Base-by-base conservation (phyloP, 2,888 invertebrate species). In the Torymus auratus region DNA sequence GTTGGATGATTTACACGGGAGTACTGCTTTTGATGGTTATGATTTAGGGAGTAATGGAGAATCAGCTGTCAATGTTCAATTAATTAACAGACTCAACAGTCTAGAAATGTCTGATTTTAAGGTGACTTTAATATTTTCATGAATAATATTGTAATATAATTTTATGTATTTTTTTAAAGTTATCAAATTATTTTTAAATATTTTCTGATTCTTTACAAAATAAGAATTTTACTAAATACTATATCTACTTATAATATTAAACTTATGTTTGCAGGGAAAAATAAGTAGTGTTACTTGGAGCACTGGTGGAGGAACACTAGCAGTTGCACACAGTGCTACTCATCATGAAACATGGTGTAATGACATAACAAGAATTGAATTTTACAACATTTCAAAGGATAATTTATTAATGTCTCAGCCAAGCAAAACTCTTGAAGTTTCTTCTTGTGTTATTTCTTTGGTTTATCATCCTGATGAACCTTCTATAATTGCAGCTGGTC, bases 391-490 rank as follows among this genome's bases (percentile, higher is more conserved):
- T 4, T 87, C 86, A 20, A 86, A 85, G 13, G 88, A 89, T 10
- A 86, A 88, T 81, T 83, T 84, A 80, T 78, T 89, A 62, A 83
- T 84, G 11, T 82, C 87, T 50, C 82, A 74, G 7, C 86, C 88
- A 14, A 85, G 79, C 17, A 89, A 85, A 82, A 84, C 80, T 15
- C 80, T 90, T 41, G 89, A 89, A 81, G 85, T 86, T 14, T 88
- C 91, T 80, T 88, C 91, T 20, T 93, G 93, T 73, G 89, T 92
- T 11, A 91, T 91, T 12, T 84, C 89, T 7, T 81, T 93, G 15
- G 85, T 90, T 60, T 93, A 92, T 87, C 93, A 93, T 87, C 92
- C 92, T 2, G 87, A 86, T 2, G 89, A 92, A 83, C 91, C 92
- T 0, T 90, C 91, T 2, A 89, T 93, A 76, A 86, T 93, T 65